These are phyloP conservation scores for Clamator glandarius DNA, from an alignment of 2,797 vertebrate species.

Conservation along the genomic window DNA sequence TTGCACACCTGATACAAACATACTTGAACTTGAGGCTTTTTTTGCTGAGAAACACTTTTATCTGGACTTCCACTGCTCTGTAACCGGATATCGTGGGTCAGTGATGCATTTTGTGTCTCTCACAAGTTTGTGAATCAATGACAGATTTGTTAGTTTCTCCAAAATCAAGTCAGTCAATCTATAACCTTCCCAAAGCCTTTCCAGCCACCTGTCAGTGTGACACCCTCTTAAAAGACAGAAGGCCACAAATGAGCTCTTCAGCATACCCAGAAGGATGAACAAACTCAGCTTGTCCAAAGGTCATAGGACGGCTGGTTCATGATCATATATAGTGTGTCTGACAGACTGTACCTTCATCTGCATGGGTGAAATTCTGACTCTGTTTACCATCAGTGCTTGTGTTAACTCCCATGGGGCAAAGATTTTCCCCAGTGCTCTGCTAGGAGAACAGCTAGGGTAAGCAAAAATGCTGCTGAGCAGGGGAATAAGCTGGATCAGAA, in stretches of 20 bases:
- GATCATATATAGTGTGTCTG: neutral
- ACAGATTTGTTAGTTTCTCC: neutral
- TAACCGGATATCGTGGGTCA: neutral
- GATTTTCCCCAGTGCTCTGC: neutral
- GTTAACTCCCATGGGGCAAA: neutral
- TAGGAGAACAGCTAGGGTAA: neutral
- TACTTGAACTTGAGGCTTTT: neutral
- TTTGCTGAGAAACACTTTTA: neutral
- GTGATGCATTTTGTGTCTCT: neutral
- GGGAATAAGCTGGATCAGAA: neutral
- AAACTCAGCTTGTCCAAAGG: neutral
- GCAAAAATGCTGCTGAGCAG: constrained; percentile 10
- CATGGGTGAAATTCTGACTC: neutral
- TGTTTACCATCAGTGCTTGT: fast-evolving
- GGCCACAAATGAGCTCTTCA: neutral
- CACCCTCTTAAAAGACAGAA: neutral
- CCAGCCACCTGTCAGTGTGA: neutral
- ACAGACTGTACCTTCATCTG: neutral
- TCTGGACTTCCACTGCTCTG: neutral
- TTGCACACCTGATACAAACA: neutral
- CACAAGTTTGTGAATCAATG: neutral
- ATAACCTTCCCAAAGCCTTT: neutral
- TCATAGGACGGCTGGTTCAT: neutral
- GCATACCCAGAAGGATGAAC: neutral
- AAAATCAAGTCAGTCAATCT: neutral